phyloP scores from a whole-genome alignment of 2,797 vertebrate species.

The Cirrhinus molitorella region DNA sequence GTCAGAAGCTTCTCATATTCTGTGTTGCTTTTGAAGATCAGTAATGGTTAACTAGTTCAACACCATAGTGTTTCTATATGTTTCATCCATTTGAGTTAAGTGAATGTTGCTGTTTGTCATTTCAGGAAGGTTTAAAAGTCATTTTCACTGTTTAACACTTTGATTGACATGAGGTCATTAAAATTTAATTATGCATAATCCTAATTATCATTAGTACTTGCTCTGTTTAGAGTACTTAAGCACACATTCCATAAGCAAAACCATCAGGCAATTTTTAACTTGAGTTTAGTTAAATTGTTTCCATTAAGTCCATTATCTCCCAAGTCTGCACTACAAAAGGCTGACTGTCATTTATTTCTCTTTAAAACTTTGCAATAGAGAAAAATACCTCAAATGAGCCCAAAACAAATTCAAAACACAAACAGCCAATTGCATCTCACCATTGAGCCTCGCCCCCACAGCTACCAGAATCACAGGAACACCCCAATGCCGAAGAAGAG shows the following conservation, averaged over 20 bases:
- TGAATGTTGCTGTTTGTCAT: not conserved
- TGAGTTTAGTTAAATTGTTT: slow-evolving; percentile 25
- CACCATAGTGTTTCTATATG: not conserved
- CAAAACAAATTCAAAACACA: not conserved
- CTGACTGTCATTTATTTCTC: not conserved
- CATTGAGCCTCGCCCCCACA: slow-evolving; percentile 89
- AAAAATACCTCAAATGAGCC: slow-evolving; percentile 1
- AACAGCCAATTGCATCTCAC: slow-evolving; percentile 74
- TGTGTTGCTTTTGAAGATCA: slow-evolving; percentile 13
- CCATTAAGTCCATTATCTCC: slow-evolving; percentile 13
- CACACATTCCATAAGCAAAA: slow-evolving; percentile 32
- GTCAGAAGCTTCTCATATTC: slow-evolving; percentile 7
- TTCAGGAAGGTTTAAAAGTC: not conserved
- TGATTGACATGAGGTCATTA: not conserved
- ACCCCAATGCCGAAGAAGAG: slow-evolving; percentile 86
- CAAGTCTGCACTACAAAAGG: not conserved
- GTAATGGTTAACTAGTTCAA: slow-evolving; percentile 8
- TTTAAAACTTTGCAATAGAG: not conserved
- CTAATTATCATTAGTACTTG: slow-evolving; percentile 38
- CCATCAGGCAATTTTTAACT: slow-evolving; percentile 40
- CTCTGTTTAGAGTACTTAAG: slow-evolving; percentile 33
- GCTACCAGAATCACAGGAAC: slow-evolving; percentile 93
- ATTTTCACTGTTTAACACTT: not conserved
- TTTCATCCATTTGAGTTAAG: not conserved
- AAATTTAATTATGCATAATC: slow-evolving; percentile 16